Evolutionary conservation across 53 echinoderm and acorn worm genomes (phyloP).

Genomic region (Arbacia lixula): DNA sequence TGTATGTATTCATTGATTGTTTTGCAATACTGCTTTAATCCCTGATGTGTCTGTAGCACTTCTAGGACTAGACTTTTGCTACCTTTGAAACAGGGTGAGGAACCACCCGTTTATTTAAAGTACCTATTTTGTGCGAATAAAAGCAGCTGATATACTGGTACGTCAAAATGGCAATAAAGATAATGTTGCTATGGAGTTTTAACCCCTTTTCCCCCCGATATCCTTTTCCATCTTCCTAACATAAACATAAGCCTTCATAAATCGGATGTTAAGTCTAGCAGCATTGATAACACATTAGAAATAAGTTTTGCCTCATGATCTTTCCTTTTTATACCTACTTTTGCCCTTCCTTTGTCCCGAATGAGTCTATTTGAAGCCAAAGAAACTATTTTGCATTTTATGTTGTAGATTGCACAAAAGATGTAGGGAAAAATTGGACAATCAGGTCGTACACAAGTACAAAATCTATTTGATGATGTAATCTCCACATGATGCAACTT

Average conservation of each 20-base stretch:
- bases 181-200: not conserved
- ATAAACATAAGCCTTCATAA: no score
- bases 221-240: not conserved
- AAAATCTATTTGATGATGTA: not conserved
- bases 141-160: slow-evolving; percentile 29
- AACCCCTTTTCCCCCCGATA: not conserved
- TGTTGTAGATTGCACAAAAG: not conserved
- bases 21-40: slow-evolving; percentile 31
- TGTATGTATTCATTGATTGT: slow-evolving; percentile 32
- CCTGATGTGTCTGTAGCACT: slow-evolving; percentile 15
- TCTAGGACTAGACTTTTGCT: not conserved
- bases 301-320: not conserved
- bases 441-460: slow-evolving; percentile 3
- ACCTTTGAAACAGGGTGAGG: slow-evolving; percentile 1
- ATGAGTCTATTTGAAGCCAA: slow-evolving; percentile 2
- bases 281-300: no score
- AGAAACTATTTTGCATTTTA: slow-evolving; percentile 19
- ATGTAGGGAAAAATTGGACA: slow-evolving; percentile 1
- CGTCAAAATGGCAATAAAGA: not conserved
- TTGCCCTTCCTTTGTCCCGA: not conserved
- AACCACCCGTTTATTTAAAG: slow-evolving; percentile 13
- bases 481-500: not conserved
- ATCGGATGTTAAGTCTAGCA: no score
- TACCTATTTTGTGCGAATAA: slow-evolving; percentile 4
- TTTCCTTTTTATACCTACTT: not conserved